Evolutionary conservation across 1,140 invertebrate species (phyloP).

Genomic region (Asobara japonica): DNA sequence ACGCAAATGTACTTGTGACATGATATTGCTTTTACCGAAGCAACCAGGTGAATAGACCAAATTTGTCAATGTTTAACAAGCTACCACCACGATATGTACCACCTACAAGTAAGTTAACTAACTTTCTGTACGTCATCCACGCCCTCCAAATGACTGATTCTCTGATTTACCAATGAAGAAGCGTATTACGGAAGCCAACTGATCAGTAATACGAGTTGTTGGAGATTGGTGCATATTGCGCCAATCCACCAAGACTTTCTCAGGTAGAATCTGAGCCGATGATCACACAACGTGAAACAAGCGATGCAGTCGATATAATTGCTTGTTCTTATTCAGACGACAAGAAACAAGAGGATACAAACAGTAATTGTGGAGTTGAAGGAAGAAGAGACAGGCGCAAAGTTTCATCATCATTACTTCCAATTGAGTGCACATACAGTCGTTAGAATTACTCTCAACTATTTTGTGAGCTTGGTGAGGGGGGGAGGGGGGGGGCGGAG

Average conservation of each 20-base stretch:
- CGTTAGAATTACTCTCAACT: slow-evolving; percentile 54
- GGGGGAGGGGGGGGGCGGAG: too few species aligned
- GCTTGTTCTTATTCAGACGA: background rate
- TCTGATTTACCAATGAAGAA: background rate
- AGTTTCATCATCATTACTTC: slow-evolving; percentile 50
- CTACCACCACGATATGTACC: background rate
- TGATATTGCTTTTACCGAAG: background rate
- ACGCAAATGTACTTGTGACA: background rate
- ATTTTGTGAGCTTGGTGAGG: background rate
- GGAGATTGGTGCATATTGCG: background rate
- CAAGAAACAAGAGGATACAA: background rate
- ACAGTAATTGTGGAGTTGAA: background rate
- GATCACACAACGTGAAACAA: background rate
- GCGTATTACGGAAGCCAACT: background rate
- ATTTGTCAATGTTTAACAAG: background rate
- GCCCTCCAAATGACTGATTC: background rate
- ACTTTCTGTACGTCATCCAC: background rate
- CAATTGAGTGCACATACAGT: slow-evolving; percentile 49
- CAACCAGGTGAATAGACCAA: background rate
- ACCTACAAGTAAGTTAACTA: background rate
- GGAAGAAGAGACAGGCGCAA: slow-evolving; percentile 37
- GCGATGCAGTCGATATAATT: background rate
- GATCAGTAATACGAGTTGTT: background rate
- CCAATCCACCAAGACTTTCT: background rate
- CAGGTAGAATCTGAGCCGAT: background rate